These are phyloP conservation scores for Oscheius sp. DNA, from an alignment of 2,888 invertebrate genomes.

Conservation along the genomic window DNA sequence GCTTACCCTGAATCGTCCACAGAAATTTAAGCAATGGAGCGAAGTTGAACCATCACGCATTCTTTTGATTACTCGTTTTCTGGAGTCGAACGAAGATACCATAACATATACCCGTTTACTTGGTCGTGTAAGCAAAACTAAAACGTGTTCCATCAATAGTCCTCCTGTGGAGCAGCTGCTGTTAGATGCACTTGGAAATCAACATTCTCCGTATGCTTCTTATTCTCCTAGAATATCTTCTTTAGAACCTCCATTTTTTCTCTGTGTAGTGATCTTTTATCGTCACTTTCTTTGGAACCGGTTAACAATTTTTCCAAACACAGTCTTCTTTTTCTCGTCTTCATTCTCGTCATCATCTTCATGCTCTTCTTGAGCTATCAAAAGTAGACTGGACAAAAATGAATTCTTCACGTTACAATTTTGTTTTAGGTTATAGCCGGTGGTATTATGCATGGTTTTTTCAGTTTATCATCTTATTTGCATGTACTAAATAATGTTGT, in stretches of 20 bases:
- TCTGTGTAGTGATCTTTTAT: background rate
- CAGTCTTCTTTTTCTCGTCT: background rate
- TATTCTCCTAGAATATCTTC: background rate
- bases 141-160: slow-evolving; percentile 45
- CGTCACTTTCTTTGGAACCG: background rate
- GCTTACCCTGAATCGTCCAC: slow-evolving; percentile 56
- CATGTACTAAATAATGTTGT: too few relatives aligned
- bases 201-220: background rate
- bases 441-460: too few relatives aligned
- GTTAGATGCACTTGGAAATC: slow-evolving; percentile 51
- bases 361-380: background rate
- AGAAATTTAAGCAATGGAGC: slow-evolving; percentile 43
- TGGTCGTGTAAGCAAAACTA: slow-evolving; percentile 23
- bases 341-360: slow-evolving; percentile 1
- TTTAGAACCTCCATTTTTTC: background rate
- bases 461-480: too few relatives aligned
- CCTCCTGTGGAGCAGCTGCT: slow-evolving; percentile 60
- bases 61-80: slow-evolving; percentile 13
- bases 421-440: too few relatives aligned
- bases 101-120: slow-evolving; percentile 22
- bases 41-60: slow-evolving; percentile 20
- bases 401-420: background rate
- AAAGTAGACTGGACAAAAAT: background rate
- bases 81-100: slow-evolving; percentile 9
- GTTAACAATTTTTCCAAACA: slow-evolving; percentile 7